These are phyloP conservation scores for Stictonetta naevosa DNA, from an alignment of 2,113 vertebrate species.

Conservation along the genomic window DNA sequence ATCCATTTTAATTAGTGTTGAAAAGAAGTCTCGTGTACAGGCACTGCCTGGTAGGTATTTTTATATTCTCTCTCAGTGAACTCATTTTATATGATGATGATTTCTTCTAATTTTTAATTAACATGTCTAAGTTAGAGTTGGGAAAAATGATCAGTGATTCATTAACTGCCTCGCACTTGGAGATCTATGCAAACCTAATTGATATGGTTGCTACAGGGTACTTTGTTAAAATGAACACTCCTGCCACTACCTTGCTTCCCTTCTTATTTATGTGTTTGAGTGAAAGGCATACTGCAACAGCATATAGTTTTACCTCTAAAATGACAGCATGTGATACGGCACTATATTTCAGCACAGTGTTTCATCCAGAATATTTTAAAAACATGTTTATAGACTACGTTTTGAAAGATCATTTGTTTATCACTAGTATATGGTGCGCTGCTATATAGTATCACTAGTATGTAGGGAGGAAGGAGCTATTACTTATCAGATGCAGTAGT, in stretches of 20 bases:
- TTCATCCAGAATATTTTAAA: not conserved
- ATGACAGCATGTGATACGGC: not conserved
- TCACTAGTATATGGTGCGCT: not conserved
- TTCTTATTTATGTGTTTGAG: not conserved
- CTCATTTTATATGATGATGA: constrained; percentile 68
- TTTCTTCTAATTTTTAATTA: constrained; percentile 76
- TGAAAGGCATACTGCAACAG: not conserved
- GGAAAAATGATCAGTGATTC: constrained; percentile 67
- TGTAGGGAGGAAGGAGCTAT: not conserved
- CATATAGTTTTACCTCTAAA: not conserved
- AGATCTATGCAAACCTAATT: constrained; percentile 65
- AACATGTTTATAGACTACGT: not conserved
- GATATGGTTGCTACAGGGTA: constrained; percentile 33
- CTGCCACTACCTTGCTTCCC: not conserved
- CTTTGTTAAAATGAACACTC: constrained; percentile 32
- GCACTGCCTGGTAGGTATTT: constrained; percentile 66
- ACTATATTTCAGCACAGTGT: not conserved
- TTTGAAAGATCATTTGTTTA: not conserved
- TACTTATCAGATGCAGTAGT: not conserved
- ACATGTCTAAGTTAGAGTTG: constrained; percentile 59
- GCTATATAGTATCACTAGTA: not conserved
- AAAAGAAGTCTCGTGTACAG: constrained; percentile 39
- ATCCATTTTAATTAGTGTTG: constrained; percentile 67
- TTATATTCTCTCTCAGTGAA: constrained; percentile 45
- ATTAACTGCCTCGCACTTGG: constrained; percentile 55